Conservation (phyloP, 2,113 vertebrate genomes). For the Alectura lathami region DNA sequence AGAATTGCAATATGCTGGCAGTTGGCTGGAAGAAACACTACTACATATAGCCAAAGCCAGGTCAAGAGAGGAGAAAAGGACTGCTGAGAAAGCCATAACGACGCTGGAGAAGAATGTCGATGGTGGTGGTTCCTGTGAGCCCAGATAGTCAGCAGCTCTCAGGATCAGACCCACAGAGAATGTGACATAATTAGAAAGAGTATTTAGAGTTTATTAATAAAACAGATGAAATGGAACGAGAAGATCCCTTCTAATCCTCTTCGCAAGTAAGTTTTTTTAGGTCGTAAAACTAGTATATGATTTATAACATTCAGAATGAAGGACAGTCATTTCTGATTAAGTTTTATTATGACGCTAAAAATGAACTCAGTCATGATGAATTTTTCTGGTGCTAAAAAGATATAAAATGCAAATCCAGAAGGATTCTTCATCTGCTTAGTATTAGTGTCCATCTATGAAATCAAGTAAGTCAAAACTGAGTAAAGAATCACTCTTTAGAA, state of each 20-base stretch:
- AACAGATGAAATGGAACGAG: background rate
- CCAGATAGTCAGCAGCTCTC: background rate
- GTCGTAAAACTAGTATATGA: background rate
- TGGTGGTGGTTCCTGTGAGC: fast-evolving
- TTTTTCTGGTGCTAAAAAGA: background rate
- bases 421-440: background rate
- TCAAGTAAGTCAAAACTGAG: background rate
- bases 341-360: conserved; percentile 1
- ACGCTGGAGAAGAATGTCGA: fast-evolving
- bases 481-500: background rate
- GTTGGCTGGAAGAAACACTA: background rate
- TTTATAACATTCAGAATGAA: background rate
- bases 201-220: conserved; percentile 26
- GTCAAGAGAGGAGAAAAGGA: background rate
- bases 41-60: background rate
- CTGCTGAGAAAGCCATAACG: background rate
- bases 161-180: background rate
- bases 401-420: conserved; percentile 40
- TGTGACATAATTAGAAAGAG: background rate
- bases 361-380: background rate
- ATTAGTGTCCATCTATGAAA: background rate
- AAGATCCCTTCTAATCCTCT: background rate
- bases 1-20: background rate
- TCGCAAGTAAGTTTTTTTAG: background rate
- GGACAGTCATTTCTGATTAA: conserved; percentile 8